Evolutionary conservation across 1,140 invertebrate genomes (phyloP).

Genomic region (Leptinotarsa texana): DNA sequence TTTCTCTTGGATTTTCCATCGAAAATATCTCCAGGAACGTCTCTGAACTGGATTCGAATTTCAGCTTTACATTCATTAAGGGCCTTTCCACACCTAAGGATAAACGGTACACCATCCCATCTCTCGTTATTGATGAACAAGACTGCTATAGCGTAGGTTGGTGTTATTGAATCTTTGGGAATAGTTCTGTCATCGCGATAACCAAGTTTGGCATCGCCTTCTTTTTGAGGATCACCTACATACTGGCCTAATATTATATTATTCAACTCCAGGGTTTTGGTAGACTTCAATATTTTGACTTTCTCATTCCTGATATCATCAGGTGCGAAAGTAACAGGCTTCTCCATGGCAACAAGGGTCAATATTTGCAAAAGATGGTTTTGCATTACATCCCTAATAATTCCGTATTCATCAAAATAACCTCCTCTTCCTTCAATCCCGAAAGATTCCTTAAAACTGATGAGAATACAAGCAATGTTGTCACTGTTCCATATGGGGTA

Average conservation of each 20-base stretch:
- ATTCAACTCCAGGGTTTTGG: slow-evolving; percentile 74
- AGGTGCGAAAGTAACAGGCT: slow-evolving; percentile 89
- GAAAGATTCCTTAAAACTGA: slow-evolving; percentile 99
- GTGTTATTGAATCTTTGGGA: slow-evolving; percentile 84
- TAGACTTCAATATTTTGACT: slow-evolving; percentile 90
- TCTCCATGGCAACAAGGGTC: slow-evolving; percentile 98
- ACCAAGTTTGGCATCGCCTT: slow-evolving; percentile 77
- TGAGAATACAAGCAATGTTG: slow-evolving; percentile 91
- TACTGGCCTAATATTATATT: slow-evolving; percentile 97
- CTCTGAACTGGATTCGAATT: slow-evolving; percentile 95
- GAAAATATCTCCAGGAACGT: slow-evolving; percentile 97
- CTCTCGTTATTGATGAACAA: slow-evolving; percentile 95
- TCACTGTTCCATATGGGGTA: slow-evolving; percentile 92
- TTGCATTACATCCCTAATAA: slow-evolving; percentile 99
- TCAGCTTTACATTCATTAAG: slow-evolving; percentile 98
- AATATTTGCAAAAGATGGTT: slow-evolving; percentile 98
- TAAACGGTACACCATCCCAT: slow-evolving; percentile 99
- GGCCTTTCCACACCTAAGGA: slow-evolving; percentile 96
- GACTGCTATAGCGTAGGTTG: slow-evolving; percentile 89
- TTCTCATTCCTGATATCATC: slow-evolving; percentile 98
- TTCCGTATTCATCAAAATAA: slow-evolving; percentile 98
- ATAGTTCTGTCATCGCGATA: slow-evolving; percentile 97
- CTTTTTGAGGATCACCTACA: slow-evolving; percentile 82
- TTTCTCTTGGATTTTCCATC: slow-evolving; percentile 88
- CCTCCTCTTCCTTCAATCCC: slow-evolving; percentile 97